Base-by-base conservation (phyloP, 1,140 invertebrate species). In the Eurytemora carolleeae region DNA sequence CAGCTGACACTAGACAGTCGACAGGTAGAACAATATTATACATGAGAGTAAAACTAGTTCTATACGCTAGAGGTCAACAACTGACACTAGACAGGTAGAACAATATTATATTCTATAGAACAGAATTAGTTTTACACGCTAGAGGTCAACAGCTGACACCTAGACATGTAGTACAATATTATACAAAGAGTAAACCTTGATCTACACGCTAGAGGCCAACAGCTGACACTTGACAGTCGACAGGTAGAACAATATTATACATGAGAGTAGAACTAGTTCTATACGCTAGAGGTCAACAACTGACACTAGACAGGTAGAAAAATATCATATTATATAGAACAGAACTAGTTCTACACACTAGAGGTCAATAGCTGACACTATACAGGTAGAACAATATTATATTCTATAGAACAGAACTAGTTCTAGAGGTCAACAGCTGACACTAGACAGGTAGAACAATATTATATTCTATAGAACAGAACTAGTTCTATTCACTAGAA, bases 191-290 rank as follows among this genome's bases (percentile, higher is more conserved):
- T 64, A 12, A 65, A 69, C 0, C 70, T 78, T 23, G 71, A 78
- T 0, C 64, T 66, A 2, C 57, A 67, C 58, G 71, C 74, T 16
- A 57, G 73, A 53, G 21, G 64, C 22, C 68, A 69, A 26, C 67
- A 68, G 20, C 57, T 71, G 18, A 68, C 66, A 44, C 66, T n/a
- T n/a, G n/a, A n/a, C n/a, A n/a, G n/a, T 75, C 16, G 64, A 66
- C 24, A n/a, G n/a, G n/a, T n/a, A n/a, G n/a, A n/a, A n/a, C n/a
- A n/a, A n/a, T n/a, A n/a, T n/a, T n/a, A n/a, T n/a, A n/a, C n/a
- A n/a, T n/a, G n/a, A n/a, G n/a, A n/a, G 76, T 76, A 2, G 77
- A 74, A 1, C 69, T 75, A 18, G 67, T 76, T 54, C 73, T 78
- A 55, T 67, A 78, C 59, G 64, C 70, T 3, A 71, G 76, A 31